Base-by-base conservation (phyloP, 2,888 invertebrate genomes). In the Ennomos fuscantarius region DNA sequence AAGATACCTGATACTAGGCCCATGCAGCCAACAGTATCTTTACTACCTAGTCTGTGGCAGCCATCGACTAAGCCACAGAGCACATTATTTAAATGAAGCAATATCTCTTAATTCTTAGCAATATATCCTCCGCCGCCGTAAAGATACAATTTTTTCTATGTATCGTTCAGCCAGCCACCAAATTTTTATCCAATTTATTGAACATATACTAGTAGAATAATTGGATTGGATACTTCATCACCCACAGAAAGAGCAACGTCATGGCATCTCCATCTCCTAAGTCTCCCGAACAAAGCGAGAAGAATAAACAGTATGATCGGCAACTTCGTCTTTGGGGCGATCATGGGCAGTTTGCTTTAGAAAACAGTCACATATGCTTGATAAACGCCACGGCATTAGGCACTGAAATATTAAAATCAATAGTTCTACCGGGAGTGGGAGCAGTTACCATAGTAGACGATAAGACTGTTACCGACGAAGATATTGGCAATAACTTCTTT, bases 251-350 rank as follows among this genome's bases (percentile, higher is more conserved):
- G 5, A 6, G 24, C 2, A 24, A 24, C 24, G 69, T 24, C 53
- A 95, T 95, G 95, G 94, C 95, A 66, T 95, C 95, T 33, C 95
- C 94, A 43, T 94, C 94, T 59, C 95, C 95, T 8, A 95, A 95
- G 81, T 95, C 95, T n/a, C 95, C 95, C 9, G 95, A 95, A 74
- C 94, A 95, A 78, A 94, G 94, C 65, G 95, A 96, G 75, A 96
- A 95, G 82, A 94, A 92, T 65, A 94, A 95, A 79, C 96, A 95
- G 89, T 97, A 97, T 77, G 97, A 97, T 85, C 93, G 97, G 73
- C 97, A 97, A 86, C 89, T 97, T 60, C 97, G 98, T 79, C 93
- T 99, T 73, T 99, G 99, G 99, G 99, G 99, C 63, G 99, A 99
- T 82, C 98, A 99, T 88, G 99, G 99, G 0, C 99, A 99, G 89